Conservation (phyloP, 2,797 vertebrate genomes). For the Ctenopoma multispine region DNA sequence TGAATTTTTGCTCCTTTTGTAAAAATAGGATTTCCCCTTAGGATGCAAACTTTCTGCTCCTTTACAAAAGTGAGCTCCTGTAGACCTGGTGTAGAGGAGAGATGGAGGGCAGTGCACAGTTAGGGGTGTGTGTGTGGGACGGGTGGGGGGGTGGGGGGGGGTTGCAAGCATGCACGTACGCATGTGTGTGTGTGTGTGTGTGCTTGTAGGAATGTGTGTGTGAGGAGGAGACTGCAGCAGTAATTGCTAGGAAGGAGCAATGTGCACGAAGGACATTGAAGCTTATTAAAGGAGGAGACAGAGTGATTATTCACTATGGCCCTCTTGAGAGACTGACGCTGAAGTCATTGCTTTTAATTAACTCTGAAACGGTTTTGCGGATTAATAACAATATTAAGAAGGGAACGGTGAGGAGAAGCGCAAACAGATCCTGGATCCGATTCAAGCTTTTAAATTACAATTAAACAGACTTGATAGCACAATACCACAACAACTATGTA, state of each 20-base stretch:
- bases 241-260: constrained; percentile 81
- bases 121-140: constrained; percentile 54
- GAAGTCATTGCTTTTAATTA: constrained; percentile 87
- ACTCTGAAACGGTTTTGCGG: constrained; percentile 86
- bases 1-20: constrained; percentile 1
- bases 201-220: constrained; percentile 37
- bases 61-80: constrained; percentile 47
- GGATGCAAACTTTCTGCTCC: constrained; percentile 56
- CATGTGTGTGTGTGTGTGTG: constrained; percentile 15
- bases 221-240: constrained; percentile 64
- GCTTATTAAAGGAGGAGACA: constrained; percentile 86
- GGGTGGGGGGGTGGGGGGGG: neutral
- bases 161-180: neutral
- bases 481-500: constrained; percentile 62
- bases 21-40: constrained; percentile 22
- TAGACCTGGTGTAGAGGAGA: constrained; percentile 71
- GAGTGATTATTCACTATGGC: constrained; percentile 85
- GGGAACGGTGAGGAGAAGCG: constrained; percentile 76
- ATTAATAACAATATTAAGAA: constrained; percentile 89
- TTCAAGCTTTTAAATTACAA: constrained; percentile 86
- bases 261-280: constrained; percentile 80
- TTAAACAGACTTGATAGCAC: constrained; percentile 77
- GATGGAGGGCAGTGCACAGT: constrained; percentile 77
- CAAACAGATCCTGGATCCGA: constrained; percentile 82
- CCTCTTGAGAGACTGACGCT: constrained; percentile 83